Percentiles rank a stretch among this genome's conserved stretches.
These are phyloP conservation scores for Cairina moschata DNA, from an alignment of 2,113 vertebrate species.

Conservation along the genomic window DNA sequence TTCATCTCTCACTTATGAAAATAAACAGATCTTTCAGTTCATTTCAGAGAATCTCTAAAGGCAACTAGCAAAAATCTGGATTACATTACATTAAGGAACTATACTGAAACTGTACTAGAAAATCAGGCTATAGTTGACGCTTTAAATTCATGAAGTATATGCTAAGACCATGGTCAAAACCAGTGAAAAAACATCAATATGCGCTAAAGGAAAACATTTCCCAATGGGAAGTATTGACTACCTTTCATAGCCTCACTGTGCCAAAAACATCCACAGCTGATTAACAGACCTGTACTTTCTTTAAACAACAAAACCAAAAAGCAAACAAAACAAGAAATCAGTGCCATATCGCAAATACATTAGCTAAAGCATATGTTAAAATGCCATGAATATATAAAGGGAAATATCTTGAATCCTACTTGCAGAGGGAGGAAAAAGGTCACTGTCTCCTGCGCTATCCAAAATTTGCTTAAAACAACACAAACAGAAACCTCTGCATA, in stretches of 20 bases:
- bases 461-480: neutral
- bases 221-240: neutral
- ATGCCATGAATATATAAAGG: neutral
- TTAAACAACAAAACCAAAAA: neutral
- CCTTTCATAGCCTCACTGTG: neutral
- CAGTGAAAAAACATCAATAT: neutral
- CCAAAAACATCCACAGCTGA: neutral
- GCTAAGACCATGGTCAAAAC: neutral
- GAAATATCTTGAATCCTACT: neutral
- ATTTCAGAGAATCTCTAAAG: neutral
- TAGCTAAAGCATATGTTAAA: neutral
- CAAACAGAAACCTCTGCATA: neutral
- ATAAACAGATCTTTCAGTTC: neutral
- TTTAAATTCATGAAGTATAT: neutral
- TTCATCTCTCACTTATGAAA: conserved; percentile 12
- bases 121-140: neutral
- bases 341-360: neutral
- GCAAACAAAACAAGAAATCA: neutral
- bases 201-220: neutral
- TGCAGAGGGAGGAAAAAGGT: neutral
- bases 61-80: neutral
- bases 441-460: neutral
- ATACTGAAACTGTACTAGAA: neutral
- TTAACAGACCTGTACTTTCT: neutral
- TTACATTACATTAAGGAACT: neutral